Evolutionary conservation across 2,113 vertebrate species (phyloP).

Genomic region (Triplophysa tibetana): DNA sequence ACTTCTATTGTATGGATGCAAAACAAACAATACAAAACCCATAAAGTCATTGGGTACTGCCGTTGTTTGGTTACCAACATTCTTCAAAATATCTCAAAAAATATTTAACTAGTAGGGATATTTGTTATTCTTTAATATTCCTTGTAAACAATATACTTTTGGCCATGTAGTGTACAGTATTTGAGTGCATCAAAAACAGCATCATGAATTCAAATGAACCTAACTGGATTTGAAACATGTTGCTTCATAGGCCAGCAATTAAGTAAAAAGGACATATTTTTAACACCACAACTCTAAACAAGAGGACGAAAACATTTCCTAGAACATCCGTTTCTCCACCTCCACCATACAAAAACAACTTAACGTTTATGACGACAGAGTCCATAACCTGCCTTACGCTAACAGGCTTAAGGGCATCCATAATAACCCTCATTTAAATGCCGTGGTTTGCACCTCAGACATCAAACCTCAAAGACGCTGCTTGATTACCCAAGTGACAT

Average conservation of each 20-base stretch:
- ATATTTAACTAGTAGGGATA: background rate
- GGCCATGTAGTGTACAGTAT: background rate
- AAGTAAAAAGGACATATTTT: background rate
- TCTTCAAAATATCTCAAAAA: too few relatives aligned
- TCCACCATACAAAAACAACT: background rate
- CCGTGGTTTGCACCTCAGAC: background rate
- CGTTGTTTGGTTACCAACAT: too few relatives aligned
- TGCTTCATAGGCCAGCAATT: background rate
- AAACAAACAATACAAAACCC: too few relatives aligned
- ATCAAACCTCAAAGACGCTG: constrained; percentile 4
- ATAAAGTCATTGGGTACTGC: too few relatives aligned
- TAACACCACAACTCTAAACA: background rate
- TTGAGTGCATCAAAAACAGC: background rate
- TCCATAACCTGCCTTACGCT: background rate
- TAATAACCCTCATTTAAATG: constrained; percentile 20
- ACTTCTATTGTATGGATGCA: too few relatives aligned
- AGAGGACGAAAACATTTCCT: background rate
- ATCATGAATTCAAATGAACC: background rate
- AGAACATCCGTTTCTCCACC: background rate
- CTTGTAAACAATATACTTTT: background rate
- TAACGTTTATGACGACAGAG: background rate
- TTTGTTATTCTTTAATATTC: too few relatives aligned
- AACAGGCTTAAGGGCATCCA: background rate
- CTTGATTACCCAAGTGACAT: constrained; percentile 30
- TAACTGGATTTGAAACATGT: background rate